A percentile compares a stretch with the other conserved stretches of the same genome.
Conservation (phyloP, 2,888 invertebrate genomes). For the Platycheirus albimanus region DNA sequence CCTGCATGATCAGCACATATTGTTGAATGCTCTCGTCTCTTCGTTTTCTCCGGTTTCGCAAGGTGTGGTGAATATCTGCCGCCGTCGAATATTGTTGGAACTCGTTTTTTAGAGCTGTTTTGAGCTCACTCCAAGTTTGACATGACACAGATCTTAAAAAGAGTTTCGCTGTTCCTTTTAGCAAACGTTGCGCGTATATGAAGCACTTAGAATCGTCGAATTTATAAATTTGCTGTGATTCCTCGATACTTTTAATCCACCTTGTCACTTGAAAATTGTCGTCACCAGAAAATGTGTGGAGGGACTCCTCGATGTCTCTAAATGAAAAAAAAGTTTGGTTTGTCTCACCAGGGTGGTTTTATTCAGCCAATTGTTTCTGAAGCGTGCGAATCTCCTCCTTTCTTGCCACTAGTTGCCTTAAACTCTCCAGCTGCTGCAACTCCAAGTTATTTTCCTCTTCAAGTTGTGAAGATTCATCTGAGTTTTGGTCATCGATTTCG, state of each 20-base stretch:
- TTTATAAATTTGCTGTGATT: constrained; percentile 1
- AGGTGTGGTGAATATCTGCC: too few relatives aligned
- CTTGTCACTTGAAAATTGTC: constrained; percentile 25
- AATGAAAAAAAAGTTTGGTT: background rate
- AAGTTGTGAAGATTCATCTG: background rate
- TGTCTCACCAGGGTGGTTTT: background rate
- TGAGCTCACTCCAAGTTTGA: constrained; percentile 31
- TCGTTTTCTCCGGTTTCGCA: too few relatives aligned
- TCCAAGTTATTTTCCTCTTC: background rate
- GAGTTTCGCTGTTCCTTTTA: too few relatives aligned
- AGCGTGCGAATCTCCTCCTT: constrained; percentile 4
- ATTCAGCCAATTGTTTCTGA: background rate
- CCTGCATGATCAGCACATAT: constrained; percentile 4
- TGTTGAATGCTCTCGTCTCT: too few relatives aligned
- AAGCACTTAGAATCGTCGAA: constrained; percentile 1
- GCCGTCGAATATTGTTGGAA: too few relatives aligned
- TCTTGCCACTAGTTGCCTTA: background rate
- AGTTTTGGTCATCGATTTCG: background rate
- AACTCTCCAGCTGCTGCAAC: background rate
- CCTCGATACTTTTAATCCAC: constrained; percentile 35
- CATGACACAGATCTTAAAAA: constrained; percentile 4
- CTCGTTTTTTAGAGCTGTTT: constrained; percentile 24
- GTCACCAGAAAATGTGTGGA: constrained; percentile 33
- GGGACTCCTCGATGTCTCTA: constrained; percentile 30
- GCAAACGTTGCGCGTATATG: constrained; percentile 23